These are phyloP conservation scores for Drosophila equinoxialis DNA, from an alignment of 1,140 invertebrate genomes.

Conservation along the genomic window DNA sequence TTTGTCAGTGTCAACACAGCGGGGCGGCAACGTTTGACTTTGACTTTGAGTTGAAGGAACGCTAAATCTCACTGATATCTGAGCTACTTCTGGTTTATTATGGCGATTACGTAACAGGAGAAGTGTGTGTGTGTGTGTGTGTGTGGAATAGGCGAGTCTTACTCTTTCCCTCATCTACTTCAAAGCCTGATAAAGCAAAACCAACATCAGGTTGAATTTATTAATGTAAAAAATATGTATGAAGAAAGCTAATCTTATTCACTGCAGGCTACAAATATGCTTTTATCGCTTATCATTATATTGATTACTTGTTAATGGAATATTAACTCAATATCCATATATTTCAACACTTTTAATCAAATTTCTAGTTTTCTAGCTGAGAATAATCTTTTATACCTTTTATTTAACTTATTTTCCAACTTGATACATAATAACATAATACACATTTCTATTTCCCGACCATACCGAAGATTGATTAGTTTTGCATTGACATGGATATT, in stretches of 20 bases:
- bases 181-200: not conserved
- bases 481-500: too few relatives aligned
- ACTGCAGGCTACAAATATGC: not conserved
- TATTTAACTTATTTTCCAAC: too few relatives aligned
- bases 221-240: not conserved
- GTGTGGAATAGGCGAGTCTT: not conserved
- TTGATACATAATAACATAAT: too few relatives aligned
- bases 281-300: not conserved
- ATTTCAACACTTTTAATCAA: too few relatives aligned
- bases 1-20: slow-evolving; percentile 72
- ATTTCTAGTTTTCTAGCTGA: too few relatives aligned
- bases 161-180: not conserved
- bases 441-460: too few relatives aligned
- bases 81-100: slow-evolving; percentile 60
- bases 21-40: slow-evolving; percentile 45
- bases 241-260: not conserved
- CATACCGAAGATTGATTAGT: too few relatives aligned
- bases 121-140: not conserved
- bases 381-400: too few relatives aligned
- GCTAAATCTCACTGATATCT: slow-evolving; percentile 47
- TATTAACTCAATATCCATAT: too few relatives aligned
- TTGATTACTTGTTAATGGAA: not conserved
- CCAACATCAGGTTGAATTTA: slow-evolving; percentile 6
- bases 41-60: slow-evolving; percentile 42
- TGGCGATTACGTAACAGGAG: slow-evolving; percentile 58